Evolutionary conservation across 2,888 invertebrate genomes (phyloP).

Genomic region (Leptinotarsa rubiginosa): DNA sequence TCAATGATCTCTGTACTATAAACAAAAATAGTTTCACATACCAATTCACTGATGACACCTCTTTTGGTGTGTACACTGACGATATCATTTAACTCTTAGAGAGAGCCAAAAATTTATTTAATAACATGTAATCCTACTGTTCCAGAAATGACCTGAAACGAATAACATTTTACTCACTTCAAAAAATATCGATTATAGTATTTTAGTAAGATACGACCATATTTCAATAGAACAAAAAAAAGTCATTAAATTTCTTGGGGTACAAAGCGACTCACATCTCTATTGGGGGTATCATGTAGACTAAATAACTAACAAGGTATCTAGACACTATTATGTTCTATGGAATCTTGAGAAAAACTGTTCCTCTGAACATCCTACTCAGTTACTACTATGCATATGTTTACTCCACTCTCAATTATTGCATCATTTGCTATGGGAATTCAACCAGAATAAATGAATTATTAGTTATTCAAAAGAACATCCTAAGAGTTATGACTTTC

Average conservation of each 20-base stretch:
- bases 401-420: background rate
- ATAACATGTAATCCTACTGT: background rate
- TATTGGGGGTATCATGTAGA: background rate
- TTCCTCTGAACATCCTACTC: conserved; percentile 6
- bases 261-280: background rate
- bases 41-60: conserved; percentile 5
- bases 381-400: background rate
- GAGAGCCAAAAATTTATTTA: background rate
- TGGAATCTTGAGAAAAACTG: background rate
- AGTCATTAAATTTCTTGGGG: too few relatives aligned
- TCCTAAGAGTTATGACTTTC: background rate
- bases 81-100: background rate
- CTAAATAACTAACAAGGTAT: background rate
- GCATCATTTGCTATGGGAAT: conserved; percentile 4
- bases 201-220: too few relatives aligned
- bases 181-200: too few relatives aligned
- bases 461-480: conserved; percentile 8
- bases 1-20: conserved; percentile 1
- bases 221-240: too few relatives aligned
- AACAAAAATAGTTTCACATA: background rate
- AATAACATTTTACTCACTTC: too few relatives aligned
- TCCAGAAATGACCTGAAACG: conserved; percentile 2
- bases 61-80: background rate
- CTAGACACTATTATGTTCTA: background rate
- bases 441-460: conserved; percentile 4